Base-by-base conservation (phyloP, 2,113 vertebrate species). In the Cervus canadensis region DNA sequence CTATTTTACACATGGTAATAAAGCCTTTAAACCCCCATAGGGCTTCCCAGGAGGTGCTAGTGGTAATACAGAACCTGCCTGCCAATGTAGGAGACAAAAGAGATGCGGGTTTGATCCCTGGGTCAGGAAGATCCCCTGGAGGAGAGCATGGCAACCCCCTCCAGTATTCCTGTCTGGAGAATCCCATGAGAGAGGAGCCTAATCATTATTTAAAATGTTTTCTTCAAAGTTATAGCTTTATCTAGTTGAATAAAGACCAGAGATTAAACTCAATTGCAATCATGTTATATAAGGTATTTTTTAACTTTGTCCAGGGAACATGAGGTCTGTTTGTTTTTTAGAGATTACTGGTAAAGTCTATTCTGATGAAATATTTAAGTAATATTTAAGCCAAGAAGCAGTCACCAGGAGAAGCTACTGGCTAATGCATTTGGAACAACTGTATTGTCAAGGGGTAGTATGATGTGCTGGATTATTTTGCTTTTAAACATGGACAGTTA, bases 351-450 rank as follows among this genome's bases (percentile, higher is more conserved):
- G 36, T n/a, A 94, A 95, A 86, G 43, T 48, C 48, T 85, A n/a
- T 30, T 93, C 28, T 98, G 97, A 98, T 98, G 98, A 98, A 98
- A 98, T 88, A 91, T 43, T n/a, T 98, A 89, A 98, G 87, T 98
- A 99, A 98, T 97, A 95, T 98, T 98, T 98, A 98, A 98, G 54
- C 54, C 78, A 60, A 92, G 71, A 9, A 50, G 30, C 25, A 94
- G 19, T 82, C n/a, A 88, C 14, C 50, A n/a, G n/a, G 21, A 74
- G 76, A 64, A 90, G 19, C 6, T 54, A 74, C 28, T 59, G 76
- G 21, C 84, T 64, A 85, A 60, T 40, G 36, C 33, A 45, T 30
- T 16, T 52, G 19, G 36, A 26, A 40, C 48, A 23, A 6, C 54
- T 43, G 17, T n/a, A 0, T 23, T 50, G 5, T 54, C 30, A 25